These are phyloP conservation scores for Dicerorhinus sumatrensis DNA, from an alignment of 2,113 vertebrate genomes.

Conservation along the genomic window DNA sequence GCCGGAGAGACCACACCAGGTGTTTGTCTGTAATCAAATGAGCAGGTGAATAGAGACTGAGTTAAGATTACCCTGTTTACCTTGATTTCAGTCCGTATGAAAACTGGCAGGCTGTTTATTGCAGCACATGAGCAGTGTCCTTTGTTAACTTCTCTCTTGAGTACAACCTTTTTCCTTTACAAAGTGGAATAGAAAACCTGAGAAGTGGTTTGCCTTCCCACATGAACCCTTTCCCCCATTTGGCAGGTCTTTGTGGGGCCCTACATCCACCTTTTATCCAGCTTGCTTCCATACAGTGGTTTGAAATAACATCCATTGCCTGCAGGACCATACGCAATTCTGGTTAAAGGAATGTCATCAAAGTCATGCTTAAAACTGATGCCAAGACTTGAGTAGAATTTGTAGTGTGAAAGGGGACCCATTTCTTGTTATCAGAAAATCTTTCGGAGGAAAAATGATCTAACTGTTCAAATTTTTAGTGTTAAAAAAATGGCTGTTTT, in stretches of 20 bases:
- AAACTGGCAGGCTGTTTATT: constrained; percentile 56
- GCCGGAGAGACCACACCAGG: constrained; percentile 45
- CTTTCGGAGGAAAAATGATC: constrained; percentile 62
- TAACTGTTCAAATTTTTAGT: constrained; percentile 63
- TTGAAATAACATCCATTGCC: constrained; percentile 78
- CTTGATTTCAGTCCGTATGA: constrained; percentile 45
- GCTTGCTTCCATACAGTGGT: constrained; percentile 60
- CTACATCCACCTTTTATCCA: constrained; percentile 44
- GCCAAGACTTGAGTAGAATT: constrained; percentile 49
- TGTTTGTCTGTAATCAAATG: constrained; percentile 7
- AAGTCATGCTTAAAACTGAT: constrained; percentile 50
- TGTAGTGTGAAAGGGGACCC: constrained; percentile 61
- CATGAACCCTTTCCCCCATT: neutral
- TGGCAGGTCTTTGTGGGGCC: constrained; percentile 36
- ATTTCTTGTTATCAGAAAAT: constrained; percentile 69
- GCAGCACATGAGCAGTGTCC: neutral
- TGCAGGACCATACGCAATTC: neutral
- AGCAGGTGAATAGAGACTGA: constrained; percentile 9
- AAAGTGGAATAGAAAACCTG: constrained; percentile 69
- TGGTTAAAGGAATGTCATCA: constrained; percentile 62
- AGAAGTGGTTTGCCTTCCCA: constrained; percentile 56
- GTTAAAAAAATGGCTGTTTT: constrained; percentile 56
- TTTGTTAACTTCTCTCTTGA: constrained; percentile 75
- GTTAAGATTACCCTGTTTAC: constrained; percentile 45
- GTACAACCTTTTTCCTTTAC: constrained; percentile 64